Conservation (phyloP, 2,888 invertebrate species). For the Alloplasta piceator region DNA sequence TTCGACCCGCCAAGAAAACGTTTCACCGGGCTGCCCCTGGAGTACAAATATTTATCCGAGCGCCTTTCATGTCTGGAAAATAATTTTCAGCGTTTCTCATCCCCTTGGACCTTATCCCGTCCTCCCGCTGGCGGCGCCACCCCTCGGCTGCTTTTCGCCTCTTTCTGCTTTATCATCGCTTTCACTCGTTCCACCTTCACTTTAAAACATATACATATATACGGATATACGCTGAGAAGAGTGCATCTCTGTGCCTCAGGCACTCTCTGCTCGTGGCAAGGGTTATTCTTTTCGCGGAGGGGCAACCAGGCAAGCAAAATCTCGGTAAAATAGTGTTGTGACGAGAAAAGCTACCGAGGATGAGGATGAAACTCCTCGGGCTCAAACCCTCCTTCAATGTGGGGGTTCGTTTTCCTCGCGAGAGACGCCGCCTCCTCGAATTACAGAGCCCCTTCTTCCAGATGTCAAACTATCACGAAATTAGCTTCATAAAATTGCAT, state of each 20-base stretch:
- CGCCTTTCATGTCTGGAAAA: slow-evolving; percentile 71
- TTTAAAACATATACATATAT: slow-evolving; percentile 24
- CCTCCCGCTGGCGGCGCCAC: slow-evolving; percentile 27
- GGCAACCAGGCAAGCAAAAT: slow-evolving; percentile 5
- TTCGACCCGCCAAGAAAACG: slow-evolving; percentile 66
- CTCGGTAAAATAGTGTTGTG: slow-evolving; percentile 23
- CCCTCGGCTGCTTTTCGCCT: slow-evolving; percentile 53
- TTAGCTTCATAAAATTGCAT: slow-evolving; percentile 52
- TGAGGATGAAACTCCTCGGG: slow-evolving; percentile 13
- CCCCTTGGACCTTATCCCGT: slow-evolving; percentile 4
- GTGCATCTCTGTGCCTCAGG: slow-evolving; percentile 47
- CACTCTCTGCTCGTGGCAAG: slow-evolving; percentile 61
- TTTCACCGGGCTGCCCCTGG: slow-evolving; percentile 66
- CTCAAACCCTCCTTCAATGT: slow-evolving; percentile 5
- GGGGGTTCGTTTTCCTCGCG: slow-evolving; percentile 33
- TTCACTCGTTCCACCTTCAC: slow-evolving; percentile 37
- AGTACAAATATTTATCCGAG: slow-evolving; percentile 72
- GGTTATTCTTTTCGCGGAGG: slow-evolving; percentile 62
- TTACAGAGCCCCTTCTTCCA: slow-evolving; percentile 11
- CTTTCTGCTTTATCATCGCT: slow-evolving; percentile 50
- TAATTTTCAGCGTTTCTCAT: slow-evolving; percentile 66
- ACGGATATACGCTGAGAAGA: slow-evolving; percentile 6
- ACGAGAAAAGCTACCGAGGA: slow-evolving; percentile 9
- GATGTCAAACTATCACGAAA: slow-evolving; percentile 41
- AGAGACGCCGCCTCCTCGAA: slow-evolving; percentile 46